phyloP scores from a whole-genome alignment of 2,797 vertebrate genomes.

The Hemitrygon akajei region DNA sequence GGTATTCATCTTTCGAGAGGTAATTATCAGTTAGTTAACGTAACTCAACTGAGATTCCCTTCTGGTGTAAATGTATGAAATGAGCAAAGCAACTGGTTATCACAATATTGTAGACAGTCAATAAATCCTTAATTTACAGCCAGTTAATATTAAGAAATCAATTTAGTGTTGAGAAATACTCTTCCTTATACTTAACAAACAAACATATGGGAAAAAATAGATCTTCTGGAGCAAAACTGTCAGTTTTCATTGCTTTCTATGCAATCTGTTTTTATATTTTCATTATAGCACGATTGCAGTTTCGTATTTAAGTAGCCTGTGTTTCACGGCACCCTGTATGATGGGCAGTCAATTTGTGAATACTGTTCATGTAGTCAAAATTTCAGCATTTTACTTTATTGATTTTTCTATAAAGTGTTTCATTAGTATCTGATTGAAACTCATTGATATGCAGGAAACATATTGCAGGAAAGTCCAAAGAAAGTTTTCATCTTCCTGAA shows the following conservation, averaged over 20 bases:
- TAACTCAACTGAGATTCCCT: not conserved
- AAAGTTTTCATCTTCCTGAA: not conserved
- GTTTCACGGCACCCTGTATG: not conserved
- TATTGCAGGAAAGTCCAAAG: not conserved
- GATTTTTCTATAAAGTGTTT: not conserved
- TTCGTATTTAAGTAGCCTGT: not conserved
- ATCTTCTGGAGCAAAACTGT: not conserved
- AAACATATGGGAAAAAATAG: not conserved
- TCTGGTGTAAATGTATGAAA: not conserved
- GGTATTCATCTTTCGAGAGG: not conserved
- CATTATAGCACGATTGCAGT: not conserved
- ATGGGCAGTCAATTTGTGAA: conserved; percentile 13
- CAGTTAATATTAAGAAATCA: not conserved
- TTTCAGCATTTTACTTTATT: not conserved
- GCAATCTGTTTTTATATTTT: conserved; percentile 19
- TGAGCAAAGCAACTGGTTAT: conserved; percentile 10
- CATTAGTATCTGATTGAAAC: not conserved
- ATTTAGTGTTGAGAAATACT: conserved; percentile 3
- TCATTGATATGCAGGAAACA: not conserved
- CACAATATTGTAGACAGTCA: not conserved
- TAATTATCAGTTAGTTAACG: not conserved
- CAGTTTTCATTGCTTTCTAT: conserved; percentile 1
- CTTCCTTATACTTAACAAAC: not conserved
- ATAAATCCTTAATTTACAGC: not conserved
- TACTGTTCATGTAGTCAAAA: not conserved